Evolutionary conservation across 2,888 invertebrate species (phyloP).

Genomic region (Cryptus viduatorius): DNA sequence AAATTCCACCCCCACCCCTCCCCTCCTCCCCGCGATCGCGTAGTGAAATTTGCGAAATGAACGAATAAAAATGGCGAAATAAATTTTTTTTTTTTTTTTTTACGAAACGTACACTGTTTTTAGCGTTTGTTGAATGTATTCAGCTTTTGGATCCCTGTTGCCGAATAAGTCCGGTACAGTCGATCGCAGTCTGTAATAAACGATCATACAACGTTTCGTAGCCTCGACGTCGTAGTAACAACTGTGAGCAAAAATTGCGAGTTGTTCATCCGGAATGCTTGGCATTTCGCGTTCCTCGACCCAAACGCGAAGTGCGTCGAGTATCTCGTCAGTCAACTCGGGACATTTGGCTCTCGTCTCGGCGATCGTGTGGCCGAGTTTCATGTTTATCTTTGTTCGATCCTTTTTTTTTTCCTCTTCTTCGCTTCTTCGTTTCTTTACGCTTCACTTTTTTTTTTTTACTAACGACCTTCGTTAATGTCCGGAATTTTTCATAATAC

Average conservation of each 20-base stretch:
- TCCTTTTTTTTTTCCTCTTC: background rate
- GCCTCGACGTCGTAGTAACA: slow-evolving; percentile 88
- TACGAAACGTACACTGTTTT: slow-evolving; percentile 86
- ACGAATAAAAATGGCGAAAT: background rate
- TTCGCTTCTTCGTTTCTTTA: background rate
- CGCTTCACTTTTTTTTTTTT: background rate
- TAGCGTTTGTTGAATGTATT: slow-evolving; percentile 81
- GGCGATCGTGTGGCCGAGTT: slow-evolving; percentile 76
- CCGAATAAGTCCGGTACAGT: slow-evolving; percentile 89
- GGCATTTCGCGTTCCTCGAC: slow-evolving; percentile 70
- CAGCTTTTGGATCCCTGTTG: slow-evolving; percentile 85
- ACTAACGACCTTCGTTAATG: too few relatives aligned
- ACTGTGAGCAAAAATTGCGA: slow-evolving; percentile 89
- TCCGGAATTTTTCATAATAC: slow-evolving; percentile 11
- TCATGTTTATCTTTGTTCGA: slow-evolving; percentile 70
- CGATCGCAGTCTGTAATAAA: slow-evolving; percentile 87
- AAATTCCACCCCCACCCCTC: slow-evolving; percentile 3
- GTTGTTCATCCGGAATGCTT: slow-evolving; percentile 86
- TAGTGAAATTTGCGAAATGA: background rate
- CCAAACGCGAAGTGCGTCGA: slow-evolving; percentile 75
- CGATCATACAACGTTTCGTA: slow-evolving; percentile 88
- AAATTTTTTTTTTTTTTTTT: background rate
- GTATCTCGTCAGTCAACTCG: slow-evolving; percentile 74
- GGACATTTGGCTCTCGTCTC: slow-evolving; percentile 75
- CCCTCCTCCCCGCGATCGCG: background rate